Conservation (phyloP, 1,140 invertebrate genomes). For the Eufriesea mexicana region DNA sequence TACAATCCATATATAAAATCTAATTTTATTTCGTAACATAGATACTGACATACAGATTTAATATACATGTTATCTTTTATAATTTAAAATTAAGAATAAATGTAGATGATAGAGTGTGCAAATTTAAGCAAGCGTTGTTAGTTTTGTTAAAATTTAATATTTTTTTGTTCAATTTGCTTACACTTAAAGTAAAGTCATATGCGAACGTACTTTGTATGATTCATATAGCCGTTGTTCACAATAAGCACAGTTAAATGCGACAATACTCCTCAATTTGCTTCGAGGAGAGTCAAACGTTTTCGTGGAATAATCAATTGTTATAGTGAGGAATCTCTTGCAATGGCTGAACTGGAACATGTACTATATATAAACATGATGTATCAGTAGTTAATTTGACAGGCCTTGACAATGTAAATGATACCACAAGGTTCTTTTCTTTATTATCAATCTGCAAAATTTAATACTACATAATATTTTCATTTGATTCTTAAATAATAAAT, state of each 20-base stretch:
- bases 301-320: constrained; percentile 39
- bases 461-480: not conserved
- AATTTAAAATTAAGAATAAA: constrained; percentile 8
- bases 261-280: not conserved
- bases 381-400: not conserved
- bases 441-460: not conserved
- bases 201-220: constrained; percentile 11
- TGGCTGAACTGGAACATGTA: not conserved
- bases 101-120: not conserved
- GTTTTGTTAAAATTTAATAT: constrained; percentile 6
- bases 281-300: not conserved
- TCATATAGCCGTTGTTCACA: not conserved
- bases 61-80: not conserved
- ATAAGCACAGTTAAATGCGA: not conserved
- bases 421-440: not conserved
- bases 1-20: not conserved
- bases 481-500: not conserved
- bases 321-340: not conserved
- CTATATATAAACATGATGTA: not conserved
- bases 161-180: constrained; percentile 16
- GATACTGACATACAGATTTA: not conserved
- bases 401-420: not conserved
- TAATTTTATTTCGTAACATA: not conserved
- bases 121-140: constrained; percentile 6
- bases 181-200: not conserved